Evolutionary conservation across 2,113 vertebrate species (phyloP), one percentile per base, ranked within the genome.

Genomic region (Gambusia affinis): DNA sequence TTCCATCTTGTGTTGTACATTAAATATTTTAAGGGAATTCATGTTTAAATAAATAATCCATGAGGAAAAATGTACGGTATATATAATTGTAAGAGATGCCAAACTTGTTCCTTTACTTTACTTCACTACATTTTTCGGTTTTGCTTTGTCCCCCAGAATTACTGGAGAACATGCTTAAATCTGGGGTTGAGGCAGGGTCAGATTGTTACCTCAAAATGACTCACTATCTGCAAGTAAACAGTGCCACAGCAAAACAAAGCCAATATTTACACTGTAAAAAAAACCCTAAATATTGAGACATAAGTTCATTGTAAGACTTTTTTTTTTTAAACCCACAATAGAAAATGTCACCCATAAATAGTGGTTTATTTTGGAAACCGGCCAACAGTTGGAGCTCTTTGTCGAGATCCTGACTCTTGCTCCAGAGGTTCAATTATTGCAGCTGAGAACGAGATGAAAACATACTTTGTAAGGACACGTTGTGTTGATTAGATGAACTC

Each of bases 321-420:
- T 37, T 82, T 73, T 62, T 67, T 73, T 54, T 3, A 14, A 82
- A 60, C 60, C 73, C 75, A 60, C 62, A 31, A 78, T 84, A 28
- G 39, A 80, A 44, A 77, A 86, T 88, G 87, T 90, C 73, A 64
- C 60, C 82, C 81, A 73, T 85, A 73, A 73, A 17, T 19, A 85
- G 65, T 31, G 15, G 79, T 35, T 85, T 33, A 15, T 67, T 73
- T 30, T 92, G 90, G 86, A 83, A 35, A 64, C 33, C 27, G 64
- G 87, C 90, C 90, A 92, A 65, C 82, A 83, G 86, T 86, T 84
- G 80, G 67, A 61, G 67, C 67, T 67, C 22, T 31, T 66, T 80
- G 72, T 83, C 69, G 60, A 78, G 76, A 80, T 88, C 79, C 73
- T 86, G 81, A 90, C 68, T 64, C 77, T 92, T 74, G 12, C 73